A percentile compares a stretch with the other conserved stretches of the same genome.
phyloP scores from a whole-genome alignment of 1,140 invertebrate species.

The Penaeus indicus region DNA sequence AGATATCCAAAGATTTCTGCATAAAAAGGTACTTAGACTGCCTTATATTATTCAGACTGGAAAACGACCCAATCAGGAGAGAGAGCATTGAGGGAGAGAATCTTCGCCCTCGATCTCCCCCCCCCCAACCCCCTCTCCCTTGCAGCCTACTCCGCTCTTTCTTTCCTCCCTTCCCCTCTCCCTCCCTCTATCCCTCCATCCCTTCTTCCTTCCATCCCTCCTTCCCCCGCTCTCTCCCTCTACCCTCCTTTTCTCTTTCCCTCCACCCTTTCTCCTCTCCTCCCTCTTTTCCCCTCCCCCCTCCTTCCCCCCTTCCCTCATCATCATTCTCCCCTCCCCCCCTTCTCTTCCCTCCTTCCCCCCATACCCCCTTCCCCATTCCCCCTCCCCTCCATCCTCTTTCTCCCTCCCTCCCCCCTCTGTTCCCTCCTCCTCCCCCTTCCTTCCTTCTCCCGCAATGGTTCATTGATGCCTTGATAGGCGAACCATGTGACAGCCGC shows the following conservation, averaged over 20 bases:
- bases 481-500: no score
- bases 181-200: neutral
- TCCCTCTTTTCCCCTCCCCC: neutral
- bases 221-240: neutral
- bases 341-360: neutral
- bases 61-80: no score
- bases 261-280: neutral
- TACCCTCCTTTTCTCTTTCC: neutral
- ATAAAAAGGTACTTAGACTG: no score
- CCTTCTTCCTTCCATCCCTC: neutral
- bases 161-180: neutral
- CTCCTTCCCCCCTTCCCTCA: neutral
- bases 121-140: neutral
- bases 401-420: no score
- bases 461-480: no score
- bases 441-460: no score
- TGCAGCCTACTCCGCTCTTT: neutral
- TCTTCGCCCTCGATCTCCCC: neutral
- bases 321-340: neutral
- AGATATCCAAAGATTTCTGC: no score
- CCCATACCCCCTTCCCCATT: no score
- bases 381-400: neutral
- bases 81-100: no score
- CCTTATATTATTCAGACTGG: no score
- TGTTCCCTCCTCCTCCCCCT: no score